These are phyloP conservation scores for Mechanitis messenoides DNA, from an alignment of 2,888 invertebrate species.

Conservation along the genomic window DNA sequence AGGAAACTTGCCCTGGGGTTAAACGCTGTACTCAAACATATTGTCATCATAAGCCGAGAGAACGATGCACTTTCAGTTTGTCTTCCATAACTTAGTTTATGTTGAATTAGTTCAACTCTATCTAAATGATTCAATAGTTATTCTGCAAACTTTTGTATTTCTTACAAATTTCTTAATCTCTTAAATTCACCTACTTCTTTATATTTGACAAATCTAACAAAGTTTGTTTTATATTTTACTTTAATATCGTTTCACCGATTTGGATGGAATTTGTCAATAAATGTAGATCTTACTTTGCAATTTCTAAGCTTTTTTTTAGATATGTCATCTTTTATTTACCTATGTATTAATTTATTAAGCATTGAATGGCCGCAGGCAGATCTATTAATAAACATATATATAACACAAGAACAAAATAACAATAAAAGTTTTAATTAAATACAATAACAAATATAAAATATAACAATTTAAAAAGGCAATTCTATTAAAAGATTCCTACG, in stretches of 20 bases:
- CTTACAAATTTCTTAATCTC: background rate
- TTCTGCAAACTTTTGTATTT: background rate
- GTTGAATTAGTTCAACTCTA: constrained; percentile 10
- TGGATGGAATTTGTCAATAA: too few species aligned
- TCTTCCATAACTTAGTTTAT: constrained; percentile 44
- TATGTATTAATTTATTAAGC: too few species aligned
- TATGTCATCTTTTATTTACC: too few species aligned
- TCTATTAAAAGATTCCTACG: constrained; percentile 31
- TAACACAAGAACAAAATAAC: too few species aligned
- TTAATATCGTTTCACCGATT: too few species aligned
- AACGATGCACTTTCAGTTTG: constrained; percentile 50
- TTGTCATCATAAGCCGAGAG: constrained; percentile 53
- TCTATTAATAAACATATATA: background rate
- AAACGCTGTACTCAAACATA: constrained; percentile 49
- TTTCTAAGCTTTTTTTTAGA: too few species aligned
- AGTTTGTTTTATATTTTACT: too few species aligned
- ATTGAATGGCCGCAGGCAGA: too few species aligned
- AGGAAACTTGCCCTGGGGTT: constrained; percentile 34
- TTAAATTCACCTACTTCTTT: too few species aligned
- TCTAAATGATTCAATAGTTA: constrained; percentile 12
- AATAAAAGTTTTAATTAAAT: constrained; percentile 13
- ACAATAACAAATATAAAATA: constrained; percentile 14
- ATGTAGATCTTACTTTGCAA: too few species aligned
- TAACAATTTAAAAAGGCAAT: constrained; percentile 28
- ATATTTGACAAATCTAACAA: too few species aligned